Conservation (phyloP, 2,888 invertebrate species). For the Orthonevra nobilis region DNA sequence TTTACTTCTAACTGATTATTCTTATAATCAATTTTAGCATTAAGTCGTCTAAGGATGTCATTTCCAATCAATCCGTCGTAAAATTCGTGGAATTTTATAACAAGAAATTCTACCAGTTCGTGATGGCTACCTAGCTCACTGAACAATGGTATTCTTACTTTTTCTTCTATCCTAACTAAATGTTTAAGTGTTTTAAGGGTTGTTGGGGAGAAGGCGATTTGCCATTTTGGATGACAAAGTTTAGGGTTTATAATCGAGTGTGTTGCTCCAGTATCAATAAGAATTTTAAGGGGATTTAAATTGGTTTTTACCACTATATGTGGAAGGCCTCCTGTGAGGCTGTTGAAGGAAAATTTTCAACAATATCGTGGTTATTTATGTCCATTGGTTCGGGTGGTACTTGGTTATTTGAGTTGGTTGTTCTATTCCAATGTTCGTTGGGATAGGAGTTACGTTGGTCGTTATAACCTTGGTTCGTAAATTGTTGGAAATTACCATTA, state of each 20-base stretch:
- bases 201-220: background rate
- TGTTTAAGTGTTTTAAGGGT: constrained; percentile 38
- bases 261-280: constrained; percentile 55
- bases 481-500: background rate
- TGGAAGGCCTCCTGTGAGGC: constrained; percentile 50
- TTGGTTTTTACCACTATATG: constrained; percentile 46
- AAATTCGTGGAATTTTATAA: too few relatives aligned
- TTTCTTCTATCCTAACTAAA: constrained; percentile 8
- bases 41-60: constrained; percentile 42
- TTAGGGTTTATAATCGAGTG: constrained; percentile 43
- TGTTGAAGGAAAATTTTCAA: constrained; percentile 28
- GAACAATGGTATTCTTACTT: constrained; percentile 23
- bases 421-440: constrained; percentile 20
- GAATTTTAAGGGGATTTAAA: constrained; percentile 36
- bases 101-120: constrained; percentile 1
- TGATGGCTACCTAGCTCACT: constrained; percentile 31
- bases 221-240: constrained; percentile 37
- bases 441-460: constrained; percentile 22
- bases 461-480: too few relatives aligned
- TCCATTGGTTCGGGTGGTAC: constrained; percentile 51
- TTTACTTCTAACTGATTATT: constrained; percentile 1
- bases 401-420: background rate
- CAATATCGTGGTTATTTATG: constrained; percentile 24
- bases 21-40: background rate
- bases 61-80: constrained; percentile 48